Evolutionary conservation across 2,113 vertebrate species (phyloP).

Genomic region (Archilochus colubris): DNA sequence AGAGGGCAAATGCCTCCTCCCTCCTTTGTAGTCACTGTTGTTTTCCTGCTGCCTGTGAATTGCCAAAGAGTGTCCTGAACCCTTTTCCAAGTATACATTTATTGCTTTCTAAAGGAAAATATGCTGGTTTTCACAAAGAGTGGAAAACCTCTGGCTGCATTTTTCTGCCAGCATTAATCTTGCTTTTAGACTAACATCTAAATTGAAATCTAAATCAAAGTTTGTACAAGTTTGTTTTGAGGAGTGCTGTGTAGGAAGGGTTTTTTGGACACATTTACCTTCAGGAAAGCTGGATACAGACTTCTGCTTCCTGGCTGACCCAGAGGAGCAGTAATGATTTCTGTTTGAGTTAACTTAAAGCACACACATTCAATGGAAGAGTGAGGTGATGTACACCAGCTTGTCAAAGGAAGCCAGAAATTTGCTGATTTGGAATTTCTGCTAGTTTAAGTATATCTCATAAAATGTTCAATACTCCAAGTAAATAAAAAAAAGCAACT

Average conservation of each 20-base stretch:
- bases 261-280: not conserved
- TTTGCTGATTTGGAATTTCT: conserved; percentile 3
- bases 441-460: not conserved
- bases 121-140: not conserved
- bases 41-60: not conserved
- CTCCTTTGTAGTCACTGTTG: not conserved
- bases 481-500: not conserved
- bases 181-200: not conserved
- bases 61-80: not conserved
- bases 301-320: not conserved
- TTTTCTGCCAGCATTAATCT: not conserved
- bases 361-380: not conserved
- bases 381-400: not conserved
- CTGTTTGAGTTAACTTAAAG: not conserved
- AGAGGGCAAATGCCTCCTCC: not conserved
- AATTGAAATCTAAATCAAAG: not conserved
- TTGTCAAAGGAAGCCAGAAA: not conserved
- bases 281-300: not conserved
- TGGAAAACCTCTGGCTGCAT: not conserved
- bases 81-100: not conserved
- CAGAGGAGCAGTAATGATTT: not conserved
- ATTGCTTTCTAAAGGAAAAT: not conserved
- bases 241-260: not conserved
- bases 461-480: not conserved
- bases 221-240: not conserved